Evolutionary conservation across 1,140 invertebrate genomes (phyloP).

Genomic region (Parasteatoda tepidariorum): DNA sequence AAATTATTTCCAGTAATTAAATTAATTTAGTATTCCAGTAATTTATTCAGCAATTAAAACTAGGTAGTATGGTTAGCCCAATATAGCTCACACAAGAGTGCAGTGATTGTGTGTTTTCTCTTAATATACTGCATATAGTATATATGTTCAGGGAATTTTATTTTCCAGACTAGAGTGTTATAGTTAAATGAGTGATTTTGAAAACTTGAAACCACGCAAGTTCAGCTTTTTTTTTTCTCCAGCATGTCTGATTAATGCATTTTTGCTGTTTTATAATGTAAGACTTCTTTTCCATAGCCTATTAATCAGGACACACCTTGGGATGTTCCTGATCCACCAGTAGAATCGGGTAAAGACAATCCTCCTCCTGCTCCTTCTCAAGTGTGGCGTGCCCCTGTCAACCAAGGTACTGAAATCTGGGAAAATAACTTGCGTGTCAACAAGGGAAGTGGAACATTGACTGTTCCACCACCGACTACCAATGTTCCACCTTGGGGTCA

Average conservation of each 20-base stretch:
- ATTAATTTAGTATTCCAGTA: too few relatives aligned
- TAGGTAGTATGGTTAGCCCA: too few relatives aligned
- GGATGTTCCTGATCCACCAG: conserved; percentile 83
- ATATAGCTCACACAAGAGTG: too few relatives aligned
- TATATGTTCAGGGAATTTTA: too few relatives aligned
- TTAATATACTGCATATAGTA: too few relatives aligned
- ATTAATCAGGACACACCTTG: conserved; percentile 93
- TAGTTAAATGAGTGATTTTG: too few relatives aligned
- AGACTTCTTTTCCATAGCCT: conserved; percentile 63
- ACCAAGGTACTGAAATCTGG: conserved; percentile 87
- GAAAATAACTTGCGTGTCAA: conserved; percentile 87
- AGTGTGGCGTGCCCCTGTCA: conserved; percentile 60
- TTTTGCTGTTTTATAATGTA: background rate
- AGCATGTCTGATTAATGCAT: background rate
- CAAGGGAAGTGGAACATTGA: background rate
- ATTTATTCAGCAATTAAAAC: too few relatives aligned
- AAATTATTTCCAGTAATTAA: too few relatives aligned
- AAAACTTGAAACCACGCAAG: too few relatives aligned
- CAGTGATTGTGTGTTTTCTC: too few relatives aligned
- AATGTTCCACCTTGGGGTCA: conserved; percentile 82
- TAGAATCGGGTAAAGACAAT: background rate
- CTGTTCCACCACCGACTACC: background rate
- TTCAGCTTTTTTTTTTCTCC: background rate
- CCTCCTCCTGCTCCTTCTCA: conserved; percentile 73
- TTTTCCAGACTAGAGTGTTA: too few relatives aligned